Evolutionary conservation across 2,113 vertebrate genomes (phyloP).

Genomic region (Sminthopsis crassicaudata): DNA sequence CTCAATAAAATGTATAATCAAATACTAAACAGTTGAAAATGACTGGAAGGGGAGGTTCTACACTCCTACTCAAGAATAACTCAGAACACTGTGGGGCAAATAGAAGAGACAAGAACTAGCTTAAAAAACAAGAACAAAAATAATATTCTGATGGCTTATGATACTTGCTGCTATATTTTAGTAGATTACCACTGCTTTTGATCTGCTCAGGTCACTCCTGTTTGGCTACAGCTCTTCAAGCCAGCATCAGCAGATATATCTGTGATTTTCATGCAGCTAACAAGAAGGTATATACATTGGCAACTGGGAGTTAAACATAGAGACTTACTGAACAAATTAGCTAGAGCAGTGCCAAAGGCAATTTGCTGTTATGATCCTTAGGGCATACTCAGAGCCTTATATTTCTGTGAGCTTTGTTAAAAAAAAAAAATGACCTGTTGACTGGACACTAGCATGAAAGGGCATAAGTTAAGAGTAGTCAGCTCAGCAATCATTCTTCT

Average conservation of each 20-base stretch:
- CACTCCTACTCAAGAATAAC: not conserved
- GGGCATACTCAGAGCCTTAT: not conserved
- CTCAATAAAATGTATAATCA: not conserved
- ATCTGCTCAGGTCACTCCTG: not conserved
- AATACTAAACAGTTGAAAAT: not conserved
- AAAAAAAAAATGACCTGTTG: constrained; percentile 10
- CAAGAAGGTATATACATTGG: not conserved
- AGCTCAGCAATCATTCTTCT: not conserved
- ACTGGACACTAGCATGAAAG: not conserved
- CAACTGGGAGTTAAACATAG: not conserved
- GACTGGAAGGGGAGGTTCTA: not conserved
- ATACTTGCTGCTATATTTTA: not conserved
- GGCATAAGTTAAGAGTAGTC: constrained; percentile 33
- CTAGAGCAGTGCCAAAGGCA: not conserved
- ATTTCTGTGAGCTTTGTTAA: not conserved
- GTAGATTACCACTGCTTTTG: not conserved
- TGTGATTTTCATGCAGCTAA: not conserved
- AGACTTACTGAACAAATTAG: not conserved
- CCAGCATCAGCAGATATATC: not conserved
- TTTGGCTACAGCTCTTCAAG: not conserved
- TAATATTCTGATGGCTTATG: not conserved
- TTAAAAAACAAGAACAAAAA: not conserved
- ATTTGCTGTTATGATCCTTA: not conserved
- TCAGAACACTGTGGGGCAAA: not conserved
- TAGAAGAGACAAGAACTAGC: not conserved